A percentile compares a stretch with the other conserved stretches of the same genome.
Conservation (phyloP, 1,140 invertebrate genomes). For the Protaetia brevitarsis region DNA sequence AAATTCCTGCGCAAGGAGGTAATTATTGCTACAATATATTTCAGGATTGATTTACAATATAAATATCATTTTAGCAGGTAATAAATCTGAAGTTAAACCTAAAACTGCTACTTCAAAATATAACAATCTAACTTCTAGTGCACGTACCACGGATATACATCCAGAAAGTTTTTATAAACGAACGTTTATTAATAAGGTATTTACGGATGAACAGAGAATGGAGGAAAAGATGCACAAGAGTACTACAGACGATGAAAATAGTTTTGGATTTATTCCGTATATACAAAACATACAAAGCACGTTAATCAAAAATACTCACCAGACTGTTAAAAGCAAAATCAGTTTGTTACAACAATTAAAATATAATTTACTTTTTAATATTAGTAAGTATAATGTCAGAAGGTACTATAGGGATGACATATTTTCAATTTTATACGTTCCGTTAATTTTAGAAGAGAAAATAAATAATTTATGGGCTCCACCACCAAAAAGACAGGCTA, state of each 20-base stretch:
- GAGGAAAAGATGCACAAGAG: not conserved
- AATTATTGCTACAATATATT: not conserved
- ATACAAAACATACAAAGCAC: conserved; percentile 53
- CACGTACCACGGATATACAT: not conserved
- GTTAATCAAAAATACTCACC: conserved; percentile 53
- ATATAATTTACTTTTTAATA: conserved; percentile 54
- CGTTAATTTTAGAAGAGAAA: conserved; percentile 35
- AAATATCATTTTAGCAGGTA: not conserved
- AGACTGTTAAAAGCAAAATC: conserved; percentile 56
- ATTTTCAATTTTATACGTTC: conserved; percentile 20
- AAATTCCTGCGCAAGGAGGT: not conserved
- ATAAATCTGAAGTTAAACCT: not conserved
- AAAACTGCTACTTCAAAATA: not conserved
- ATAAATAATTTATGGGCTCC: conserved; percentile 42
- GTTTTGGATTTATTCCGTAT: conserved; percentile 40
- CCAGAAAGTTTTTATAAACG: not conserved
- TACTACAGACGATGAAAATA: not conserved
- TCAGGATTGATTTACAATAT: not conserved
- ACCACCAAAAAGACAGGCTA: conserved; percentile 38
- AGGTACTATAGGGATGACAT: not conserved
- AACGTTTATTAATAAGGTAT: not conserved
- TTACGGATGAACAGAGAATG: not conserved
- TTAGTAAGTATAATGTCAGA: conserved; percentile 50
- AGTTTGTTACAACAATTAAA: conserved; percentile 55
- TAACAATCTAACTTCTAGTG: not conserved